Evolutionary conservation across 2,888 invertebrate species (phyloP).

Genomic region (Dryadula phaetusa): DNA sequence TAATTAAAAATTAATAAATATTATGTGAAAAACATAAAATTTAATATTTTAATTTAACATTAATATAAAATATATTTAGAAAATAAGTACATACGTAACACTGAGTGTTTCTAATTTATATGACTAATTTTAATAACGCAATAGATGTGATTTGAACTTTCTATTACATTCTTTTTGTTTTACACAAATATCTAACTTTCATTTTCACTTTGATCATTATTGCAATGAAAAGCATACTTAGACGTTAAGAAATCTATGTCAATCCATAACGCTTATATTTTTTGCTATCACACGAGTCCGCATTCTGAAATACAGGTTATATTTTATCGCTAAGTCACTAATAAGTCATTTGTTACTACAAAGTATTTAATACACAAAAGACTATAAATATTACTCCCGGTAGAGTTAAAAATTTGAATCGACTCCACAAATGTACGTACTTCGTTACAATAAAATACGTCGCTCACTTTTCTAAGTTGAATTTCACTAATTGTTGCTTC

Average conservation of each 20-base stretch:
- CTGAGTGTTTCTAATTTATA: slow-evolving; percentile 15
- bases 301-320: slow-evolving; percentile 6
- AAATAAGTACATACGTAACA: slow-evolving; percentile 12
- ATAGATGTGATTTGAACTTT: slow-evolving; percentile 29
- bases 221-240: slow-evolving; percentile 21
- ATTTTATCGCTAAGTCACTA: not conserved
- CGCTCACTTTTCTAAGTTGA: not conserved
- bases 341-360: not conserved
- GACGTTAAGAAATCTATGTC: slow-evolving; percentile 16
- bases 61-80: not conserved
- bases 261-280: not conserved
- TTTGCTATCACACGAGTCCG: slow-evolving; percentile 3
- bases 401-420: not conserved
- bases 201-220: slow-evolving; percentile 13
- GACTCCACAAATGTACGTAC: too few species aligned
- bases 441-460: not conserved
- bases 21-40: too few species aligned
- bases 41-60: not conserved
- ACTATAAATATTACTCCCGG: not conserved
- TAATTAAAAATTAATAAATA: too few species aligned
- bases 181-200: slow-evolving; percentile 19
- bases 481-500: not conserved
- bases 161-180: slow-evolving; percentile 22
- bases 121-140: slow-evolving; percentile 25
- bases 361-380: not conserved